phyloP scores from a whole-genome alignment of 1,140 invertebrate genomes.

The Orussus abietinus region DNA sequence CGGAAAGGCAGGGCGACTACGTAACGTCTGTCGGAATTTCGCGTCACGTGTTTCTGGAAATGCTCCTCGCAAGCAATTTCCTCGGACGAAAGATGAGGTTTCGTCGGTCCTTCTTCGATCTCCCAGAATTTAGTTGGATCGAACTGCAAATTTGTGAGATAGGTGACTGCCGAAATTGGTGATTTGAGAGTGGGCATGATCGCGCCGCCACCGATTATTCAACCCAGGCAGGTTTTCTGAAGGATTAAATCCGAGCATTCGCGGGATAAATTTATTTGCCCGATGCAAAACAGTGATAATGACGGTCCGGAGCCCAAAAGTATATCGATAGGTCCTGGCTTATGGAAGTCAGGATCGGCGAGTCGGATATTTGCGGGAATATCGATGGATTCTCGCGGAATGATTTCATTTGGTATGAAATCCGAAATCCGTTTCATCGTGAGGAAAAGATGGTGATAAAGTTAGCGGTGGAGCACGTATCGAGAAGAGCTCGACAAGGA shows the following conservation, averaged over 20 bases:
- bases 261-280: constrained; percentile 14
- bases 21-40: too few species aligned
- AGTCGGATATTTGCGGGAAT: constrained; percentile 18
- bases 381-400: constrained; percentile 12
- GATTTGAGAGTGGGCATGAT: too few species aligned
- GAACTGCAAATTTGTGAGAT: too few species aligned
- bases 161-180: too few species aligned
- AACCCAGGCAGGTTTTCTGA: constrained; percentile 17
- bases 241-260: constrained; percentile 5
- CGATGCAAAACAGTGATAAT: constrained; percentile 13
- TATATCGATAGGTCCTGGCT: constrained; percentile 12
- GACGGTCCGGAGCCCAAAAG: constrained; percentile 13
- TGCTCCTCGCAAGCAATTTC: too few species aligned
- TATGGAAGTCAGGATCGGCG: constrained; percentile 17
- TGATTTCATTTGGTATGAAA: constrained; percentile 11
- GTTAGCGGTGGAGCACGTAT: constrained; percentile 7
- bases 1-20: too few species aligned
- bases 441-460: constrained; percentile 1
- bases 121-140: too few species aligned
- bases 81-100: too few species aligned
- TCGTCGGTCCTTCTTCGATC: too few species aligned
- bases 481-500: constrained; percentile 8
- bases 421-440: not conserved
- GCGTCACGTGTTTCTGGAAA: too few species aligned
- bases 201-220: constrained; percentile 12